Evolutionary conservation across 1,140 invertebrate species (phyloP).

Genomic region (Macrobrachium nipponense): DNA sequence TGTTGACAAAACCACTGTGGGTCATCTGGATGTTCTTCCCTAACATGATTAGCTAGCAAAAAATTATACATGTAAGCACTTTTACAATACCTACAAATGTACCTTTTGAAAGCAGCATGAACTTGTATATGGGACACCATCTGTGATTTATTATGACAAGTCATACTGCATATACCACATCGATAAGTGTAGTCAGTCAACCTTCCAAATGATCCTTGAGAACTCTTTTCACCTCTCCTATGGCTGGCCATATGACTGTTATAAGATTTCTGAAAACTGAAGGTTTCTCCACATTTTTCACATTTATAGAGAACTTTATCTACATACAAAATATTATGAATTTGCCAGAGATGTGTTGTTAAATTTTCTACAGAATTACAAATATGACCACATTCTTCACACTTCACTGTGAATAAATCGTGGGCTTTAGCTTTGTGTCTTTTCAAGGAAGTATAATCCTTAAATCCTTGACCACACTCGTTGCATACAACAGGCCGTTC

Average conservation of each 20-base stretch:
- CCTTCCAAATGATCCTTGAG: conserved; percentile 25
- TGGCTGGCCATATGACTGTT: conserved; percentile 28
- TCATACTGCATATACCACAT: conserved; percentile 58
- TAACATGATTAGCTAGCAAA: conserved; percentile 43
- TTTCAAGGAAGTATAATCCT: conserved; percentile 46
- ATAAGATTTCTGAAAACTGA: conserved; percentile 12
- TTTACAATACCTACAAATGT: conserved; percentile 40
- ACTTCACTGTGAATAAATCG: conserved; percentile 33
- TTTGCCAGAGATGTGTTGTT: conserved; percentile 25
- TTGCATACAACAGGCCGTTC: conserved; percentile 63
- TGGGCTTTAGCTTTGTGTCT: conserved; percentile 36
- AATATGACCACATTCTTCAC: conserved; percentile 19
- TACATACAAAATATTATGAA: conserved; percentile 38
- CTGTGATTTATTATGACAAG: conserved; percentile 49
- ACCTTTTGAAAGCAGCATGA: conserved; percentile 54
- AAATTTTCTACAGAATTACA: conserved; percentile 21
- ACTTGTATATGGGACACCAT: conserved; percentile 55
- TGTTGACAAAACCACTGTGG: conserved; percentile 50
- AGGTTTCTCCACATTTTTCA: conserved; percentile 38
- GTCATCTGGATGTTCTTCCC: conserved; percentile 43
- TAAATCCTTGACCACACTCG: conserved; percentile 59
- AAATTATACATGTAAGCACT: conserved; percentile 45
- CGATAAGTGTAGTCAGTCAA: conserved; percentile 45
- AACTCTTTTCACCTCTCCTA: conserved; percentile 3
- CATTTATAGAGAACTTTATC: conserved; percentile 27